Evolutionary conservation across 1,140 invertebrate species (phyloP).

Genomic region (Eurosta solidaginis): DNA sequence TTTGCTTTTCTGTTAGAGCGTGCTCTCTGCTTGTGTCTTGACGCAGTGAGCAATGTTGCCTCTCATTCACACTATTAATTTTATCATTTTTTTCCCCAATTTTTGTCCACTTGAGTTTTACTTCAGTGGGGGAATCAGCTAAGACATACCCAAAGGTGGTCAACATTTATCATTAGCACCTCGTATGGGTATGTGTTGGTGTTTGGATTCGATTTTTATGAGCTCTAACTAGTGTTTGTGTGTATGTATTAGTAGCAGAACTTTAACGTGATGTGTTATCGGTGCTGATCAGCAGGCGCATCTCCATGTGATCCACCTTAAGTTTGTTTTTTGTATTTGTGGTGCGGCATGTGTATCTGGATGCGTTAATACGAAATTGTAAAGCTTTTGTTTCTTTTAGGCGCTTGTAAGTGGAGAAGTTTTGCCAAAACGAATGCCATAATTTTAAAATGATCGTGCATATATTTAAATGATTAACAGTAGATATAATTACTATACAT

Average conservation of each 20-base stretch:
- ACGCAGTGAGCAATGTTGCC: slow-evolving; percentile 1
- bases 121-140: slow-evolving; percentile 17
- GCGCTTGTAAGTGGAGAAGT: slow-evolving; percentile 13
- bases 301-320: slow-evolving; percentile 13
- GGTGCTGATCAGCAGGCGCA: slow-evolving; percentile 41
- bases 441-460: slow-evolving; percentile 2
- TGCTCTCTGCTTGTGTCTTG: neutral
- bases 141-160: slow-evolving; percentile 48
- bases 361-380: neutral
- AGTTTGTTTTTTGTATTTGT: neutral
- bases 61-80: slow-evolving; percentile 57
- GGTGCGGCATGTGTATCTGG: neutral
- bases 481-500: slow-evolving; percentile 11
- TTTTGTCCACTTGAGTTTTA: neutral
- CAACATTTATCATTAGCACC: slow-evolving; percentile 49
- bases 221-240: neutral
- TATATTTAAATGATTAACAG: slow-evolving; percentile 18
- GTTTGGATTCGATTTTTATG: neutral
- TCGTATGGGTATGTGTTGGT: neutral
- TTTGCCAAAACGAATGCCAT: slow-evolving; percentile 16
- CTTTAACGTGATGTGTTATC: slow-evolving; percentile 59
- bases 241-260: neutral
- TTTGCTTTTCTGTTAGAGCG: neutral
- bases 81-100: slow-evolving; percentile 32
- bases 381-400: neutral